Evolutionary conservation across 2,888 invertebrate genomes (phyloP).

Genomic region (Micoletzkya japonica): DNA sequence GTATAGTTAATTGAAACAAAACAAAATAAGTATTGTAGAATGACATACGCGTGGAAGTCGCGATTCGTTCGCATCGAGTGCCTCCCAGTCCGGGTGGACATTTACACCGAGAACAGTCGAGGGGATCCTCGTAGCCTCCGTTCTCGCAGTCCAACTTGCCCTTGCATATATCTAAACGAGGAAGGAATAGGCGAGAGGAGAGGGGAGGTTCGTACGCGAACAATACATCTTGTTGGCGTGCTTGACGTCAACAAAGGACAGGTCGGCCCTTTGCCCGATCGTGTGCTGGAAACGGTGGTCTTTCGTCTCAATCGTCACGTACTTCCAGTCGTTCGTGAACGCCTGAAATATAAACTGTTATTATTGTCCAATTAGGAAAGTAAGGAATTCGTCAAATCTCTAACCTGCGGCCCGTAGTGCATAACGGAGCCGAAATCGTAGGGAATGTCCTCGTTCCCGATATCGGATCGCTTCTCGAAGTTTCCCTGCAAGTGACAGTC

Average conservation of each 20-base stretch:
- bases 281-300: slow-evolving; percentile 52
- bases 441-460: slow-evolving; percentile 41
- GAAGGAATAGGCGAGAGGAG: neutral
- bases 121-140: slow-evolving; percentile 49
- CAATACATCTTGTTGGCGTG: slow-evolving; percentile 48
- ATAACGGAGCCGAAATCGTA: slow-evolving; percentile 51
- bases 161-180: slow-evolving; percentile 43
- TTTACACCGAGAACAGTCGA: slow-evolving; percentile 42
- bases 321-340: slow-evolving; percentile 47
- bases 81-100: slow-evolving; percentile 48
- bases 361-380: neutral
- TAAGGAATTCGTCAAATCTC: neutral
- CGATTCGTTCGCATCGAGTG: slow-evolving; percentile 36
- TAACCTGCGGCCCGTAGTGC: slow-evolving; percentile 46
- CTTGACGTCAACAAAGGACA: slow-evolving; percentile 53
- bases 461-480: slow-evolving; percentile 43
- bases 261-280: slow-evolving; percentile 47
- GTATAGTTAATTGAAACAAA: neutral
- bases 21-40: neutral
- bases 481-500: slow-evolving; percentile 36
- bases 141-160: slow-evolving; percentile 37
- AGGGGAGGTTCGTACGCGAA: slow-evolving; percentile 33
- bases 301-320: slow-evolving; percentile 49
- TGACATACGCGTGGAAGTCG: slow-evolving; percentile 13
- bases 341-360: slow-evolving; percentile 34